Evolutionary conservation across 2,888 invertebrate species (phyloP).

Genomic region (Drosophila merina): DNA sequence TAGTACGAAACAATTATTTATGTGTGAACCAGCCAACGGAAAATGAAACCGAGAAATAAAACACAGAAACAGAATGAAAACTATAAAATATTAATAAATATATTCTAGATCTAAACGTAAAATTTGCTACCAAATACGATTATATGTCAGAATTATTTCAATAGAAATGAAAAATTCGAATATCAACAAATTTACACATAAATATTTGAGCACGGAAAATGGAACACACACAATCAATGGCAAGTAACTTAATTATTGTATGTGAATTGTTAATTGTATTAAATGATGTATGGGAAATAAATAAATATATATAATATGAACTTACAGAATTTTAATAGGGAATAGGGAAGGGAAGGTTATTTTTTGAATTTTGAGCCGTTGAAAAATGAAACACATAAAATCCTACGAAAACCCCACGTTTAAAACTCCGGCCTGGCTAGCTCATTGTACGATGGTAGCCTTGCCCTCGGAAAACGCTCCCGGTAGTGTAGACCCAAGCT

Average conservation of each 20-base stretch:
- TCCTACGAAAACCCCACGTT: not conserved
- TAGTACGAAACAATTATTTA: constrained; percentile 43
- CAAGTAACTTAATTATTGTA: constrained; percentile 73
- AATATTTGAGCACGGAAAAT: constrained; percentile 56
- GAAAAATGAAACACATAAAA: not conserved
- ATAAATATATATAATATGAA: constrained; percentile 33
- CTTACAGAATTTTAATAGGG: not conserved
- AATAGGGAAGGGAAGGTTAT: not conserved
- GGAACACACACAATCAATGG: constrained; percentile 67
- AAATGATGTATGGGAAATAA: constrained; percentile 65
- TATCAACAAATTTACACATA: constrained; percentile 50
- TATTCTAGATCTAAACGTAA: constrained; percentile 26
- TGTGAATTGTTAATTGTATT: constrained; percentile 78
- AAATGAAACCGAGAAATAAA: constrained; percentile 9
- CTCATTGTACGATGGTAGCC: not conserved
- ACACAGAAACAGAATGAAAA: constrained; percentile 18
- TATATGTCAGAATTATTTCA: constrained; percentile 30
- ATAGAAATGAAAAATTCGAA: constrained; percentile 20
- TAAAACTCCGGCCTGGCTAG: not conserved
- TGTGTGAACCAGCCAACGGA: constrained; percentile 46
- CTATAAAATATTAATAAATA: constrained; percentile 35
- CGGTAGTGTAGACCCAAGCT: not conserved
- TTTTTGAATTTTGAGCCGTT: not conserved
- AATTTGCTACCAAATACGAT: constrained; percentile 34
- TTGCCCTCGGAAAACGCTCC: not conserved